Conservation (phyloP, 2,888 invertebrate species). For the Blomia tropicalis region DNA sequence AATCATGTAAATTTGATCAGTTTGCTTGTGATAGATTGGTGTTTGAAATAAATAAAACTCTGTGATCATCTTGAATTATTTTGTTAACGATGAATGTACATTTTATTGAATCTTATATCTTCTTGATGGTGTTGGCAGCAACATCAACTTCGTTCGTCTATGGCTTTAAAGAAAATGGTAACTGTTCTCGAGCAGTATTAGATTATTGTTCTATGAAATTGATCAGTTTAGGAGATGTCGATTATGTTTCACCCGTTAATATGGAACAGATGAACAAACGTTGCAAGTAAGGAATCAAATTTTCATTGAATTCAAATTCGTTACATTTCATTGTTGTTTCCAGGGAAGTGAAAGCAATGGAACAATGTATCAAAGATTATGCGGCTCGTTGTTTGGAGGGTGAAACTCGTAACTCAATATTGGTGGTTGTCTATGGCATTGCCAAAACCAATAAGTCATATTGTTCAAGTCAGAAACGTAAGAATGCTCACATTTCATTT, state of each 20-base stretch:
- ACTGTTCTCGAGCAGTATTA: neutral
- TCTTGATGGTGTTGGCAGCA: too few relatives aligned
- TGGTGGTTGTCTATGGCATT: constrained; percentile 17
- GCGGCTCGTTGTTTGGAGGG: constrained; percentile 2
- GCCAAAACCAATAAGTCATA: constrained; percentile 11
- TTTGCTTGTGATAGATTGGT: too few relatives aligned
- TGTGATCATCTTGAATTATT: too few relatives aligned
- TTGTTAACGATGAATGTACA: too few relatives aligned
- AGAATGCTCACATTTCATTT: constrained; percentile 1
- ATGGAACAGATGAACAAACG: constrained; percentile 7
- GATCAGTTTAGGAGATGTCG: constrained; percentile 3
- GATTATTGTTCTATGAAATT: constrained; percentile 9
- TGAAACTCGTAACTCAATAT: neutral
- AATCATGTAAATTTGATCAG: too few relatives aligned
- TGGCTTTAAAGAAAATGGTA: too few relatives aligned
- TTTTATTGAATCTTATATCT: too few relatives aligned
- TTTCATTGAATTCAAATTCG: neutral
- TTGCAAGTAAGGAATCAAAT: constrained; percentile 10
- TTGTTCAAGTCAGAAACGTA: constrained; percentile 7
- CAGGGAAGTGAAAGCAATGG: neutral
- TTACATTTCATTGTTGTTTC: neutral
- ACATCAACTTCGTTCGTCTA: too few relatives aligned
- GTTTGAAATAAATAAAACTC: too few relatives aligned
- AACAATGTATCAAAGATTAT: constrained; percentile 22
- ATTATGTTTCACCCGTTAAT: neutral